Evolutionary conservation across 2,113 vertebrate genomes (phyloP).

Genomic region (Pipa parva): DNA sequence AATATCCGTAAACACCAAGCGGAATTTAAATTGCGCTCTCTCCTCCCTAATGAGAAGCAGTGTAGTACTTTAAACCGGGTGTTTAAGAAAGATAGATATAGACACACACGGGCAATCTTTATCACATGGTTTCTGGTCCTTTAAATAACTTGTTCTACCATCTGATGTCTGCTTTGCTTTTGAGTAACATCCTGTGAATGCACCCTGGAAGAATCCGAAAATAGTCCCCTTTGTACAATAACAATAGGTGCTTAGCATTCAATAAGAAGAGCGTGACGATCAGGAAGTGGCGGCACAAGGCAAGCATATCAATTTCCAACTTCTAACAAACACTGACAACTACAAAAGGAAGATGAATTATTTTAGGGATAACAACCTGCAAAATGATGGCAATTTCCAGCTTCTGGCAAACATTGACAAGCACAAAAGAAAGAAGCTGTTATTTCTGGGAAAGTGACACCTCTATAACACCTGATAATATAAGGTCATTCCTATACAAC

Average conservation of each 20-base stretch:
- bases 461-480: neutral
- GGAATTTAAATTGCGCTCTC: too few relatives aligned
- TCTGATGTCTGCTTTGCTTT: conserved; percentile 26
- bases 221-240: conserved; percentile 20
- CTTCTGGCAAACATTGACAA: neutral
- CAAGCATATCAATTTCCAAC: conserved; percentile 33
- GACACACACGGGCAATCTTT: neutral
- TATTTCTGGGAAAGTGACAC: neutral
- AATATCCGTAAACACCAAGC: too few relatives aligned
- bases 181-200: conserved; percentile 35
- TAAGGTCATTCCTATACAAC: neutral
- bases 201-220: conserved; percentile 35
- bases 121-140: too few relatives aligned
- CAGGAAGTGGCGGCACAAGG: conserved; percentile 39
- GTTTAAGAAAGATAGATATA: neutral
- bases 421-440: neutral
- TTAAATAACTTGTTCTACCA: neutral
- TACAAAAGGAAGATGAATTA: conserved; percentile 23
- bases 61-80: too few relatives aligned
- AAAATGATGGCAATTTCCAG: conserved; percentile 9
- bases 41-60: too few relatives aligned
- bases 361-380: conserved; percentile 22
- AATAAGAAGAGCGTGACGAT: conserved; percentile 41
- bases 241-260: conserved; percentile 30
- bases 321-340: conserved; percentile 14